These are phyloP conservation scores for Acrocera orbiculus DNA, from an alignment of 2,888 invertebrate species.

Conservation along the genomic window DNA sequence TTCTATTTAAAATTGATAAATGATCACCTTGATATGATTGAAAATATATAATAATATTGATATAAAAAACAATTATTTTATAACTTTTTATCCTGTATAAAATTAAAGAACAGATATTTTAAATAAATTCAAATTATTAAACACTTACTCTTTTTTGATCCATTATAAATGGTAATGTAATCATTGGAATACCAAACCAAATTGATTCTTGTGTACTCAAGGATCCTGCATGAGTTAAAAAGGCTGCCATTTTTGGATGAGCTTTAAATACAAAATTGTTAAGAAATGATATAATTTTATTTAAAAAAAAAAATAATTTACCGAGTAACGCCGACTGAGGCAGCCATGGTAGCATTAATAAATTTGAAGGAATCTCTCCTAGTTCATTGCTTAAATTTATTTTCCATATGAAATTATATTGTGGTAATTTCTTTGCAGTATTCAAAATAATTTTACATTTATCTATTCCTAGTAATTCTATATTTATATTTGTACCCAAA, in stretches of 20 bases:
- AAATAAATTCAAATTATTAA: neutral
- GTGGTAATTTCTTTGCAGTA: constrained; percentile 18
- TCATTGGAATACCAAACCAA: constrained; percentile 21
- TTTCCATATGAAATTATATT: constrained; percentile 29
- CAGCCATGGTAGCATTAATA: constrained; percentile 32
- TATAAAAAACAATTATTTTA: too few species aligned
- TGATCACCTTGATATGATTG: too few species aligned
- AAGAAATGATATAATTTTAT: constrained; percentile 1
- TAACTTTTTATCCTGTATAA: too few species aligned
- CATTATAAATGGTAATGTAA: constrained; percentile 21
- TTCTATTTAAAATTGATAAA: too few species aligned
- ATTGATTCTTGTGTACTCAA: constrained; percentile 22
- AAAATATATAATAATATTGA: too few species aligned
- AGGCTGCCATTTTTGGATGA: constrained; percentile 17
- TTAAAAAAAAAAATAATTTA: constrained; percentile 18
- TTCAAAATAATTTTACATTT: constrained; percentile 15
- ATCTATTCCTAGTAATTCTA: constrained; percentile 11
- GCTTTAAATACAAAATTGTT: constrained; percentile 12
- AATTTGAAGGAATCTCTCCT: constrained; percentile 25
- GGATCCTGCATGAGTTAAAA: constrained; percentile 22
- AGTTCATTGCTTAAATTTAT: constrained; percentile 13
- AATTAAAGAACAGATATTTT: neutral
- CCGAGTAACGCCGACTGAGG: constrained; percentile 36
- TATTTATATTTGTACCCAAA: constrained; percentile 21
- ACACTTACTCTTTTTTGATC: constrained; percentile 17